Evolutionary conservation across 2,888 invertebrate genomes (phyloP).

Genomic region (Diloba caeruleocephala): DNA sequence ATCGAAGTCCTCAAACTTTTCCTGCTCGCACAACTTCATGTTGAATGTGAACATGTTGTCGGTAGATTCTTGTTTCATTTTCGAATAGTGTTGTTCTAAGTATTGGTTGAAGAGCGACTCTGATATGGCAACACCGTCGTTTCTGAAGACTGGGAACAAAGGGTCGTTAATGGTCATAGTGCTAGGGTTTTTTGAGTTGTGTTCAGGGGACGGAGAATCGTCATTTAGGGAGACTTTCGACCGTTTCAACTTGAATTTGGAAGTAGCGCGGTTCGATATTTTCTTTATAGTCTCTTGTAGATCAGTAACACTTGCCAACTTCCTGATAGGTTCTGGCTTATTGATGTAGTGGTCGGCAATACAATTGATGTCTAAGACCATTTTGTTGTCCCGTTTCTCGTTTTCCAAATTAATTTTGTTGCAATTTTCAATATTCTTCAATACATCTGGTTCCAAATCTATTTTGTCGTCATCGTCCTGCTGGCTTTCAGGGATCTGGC

Average conservation of each 20-base stretch:
- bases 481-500: constrained; percentile 90
- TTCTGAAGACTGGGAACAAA: constrained; percentile 92
- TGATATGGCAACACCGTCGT: constrained; percentile 92
- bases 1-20: constrained; percentile 86
- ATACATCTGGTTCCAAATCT: constrained; percentile 75
- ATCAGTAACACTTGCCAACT: constrained; percentile 90
- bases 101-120: constrained; percentile 92
- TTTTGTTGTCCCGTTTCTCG: constrained; percentile 78
- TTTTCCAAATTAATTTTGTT: constrained; percentile 71
- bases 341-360: constrained; percentile 85
- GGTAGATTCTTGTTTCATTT: constrained; percentile 83
- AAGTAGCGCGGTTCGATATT: constrained; percentile 87
- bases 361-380: constrained; percentile 78
- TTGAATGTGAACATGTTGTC: constrained; percentile 82
- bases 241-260: constrained; percentile 85
- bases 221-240: constrained; percentile 67
- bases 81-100: constrained; percentile 90
- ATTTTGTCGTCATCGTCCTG: constrained; percentile 76
- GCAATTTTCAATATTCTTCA: constrained; percentile 77
- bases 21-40: constrained; percentile 75
- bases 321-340: constrained; percentile 82
- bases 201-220: constrained; percentile 73
- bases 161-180: constrained; percentile 94
- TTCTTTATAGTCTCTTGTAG: constrained; percentile 90
- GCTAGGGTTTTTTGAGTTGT: constrained; percentile 75